Conservation (phyloP, 2,113 vertebrate species). For the Paratilapia polleni region DNA sequence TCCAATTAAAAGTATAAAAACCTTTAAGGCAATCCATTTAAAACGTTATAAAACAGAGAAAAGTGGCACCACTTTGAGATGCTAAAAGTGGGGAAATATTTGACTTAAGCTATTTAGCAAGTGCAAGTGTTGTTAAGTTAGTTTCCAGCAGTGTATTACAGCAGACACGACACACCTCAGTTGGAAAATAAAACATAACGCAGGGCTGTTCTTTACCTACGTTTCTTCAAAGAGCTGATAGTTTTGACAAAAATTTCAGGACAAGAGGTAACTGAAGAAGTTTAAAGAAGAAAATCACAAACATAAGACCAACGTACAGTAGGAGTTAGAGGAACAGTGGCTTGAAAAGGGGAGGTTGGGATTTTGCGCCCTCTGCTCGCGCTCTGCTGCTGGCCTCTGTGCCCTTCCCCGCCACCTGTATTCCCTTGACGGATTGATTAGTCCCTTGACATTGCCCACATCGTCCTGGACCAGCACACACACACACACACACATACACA, state of each 20-base stretch:
- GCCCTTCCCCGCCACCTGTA: slow-evolving; percentile 15
- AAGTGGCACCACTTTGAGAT: not conserved
- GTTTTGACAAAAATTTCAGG: not conserved
- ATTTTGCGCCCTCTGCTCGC: not conserved
- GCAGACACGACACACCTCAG: not conserved
- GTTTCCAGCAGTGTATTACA: not conserved
- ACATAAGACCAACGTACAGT: not conserved
- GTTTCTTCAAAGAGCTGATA: not conserved
- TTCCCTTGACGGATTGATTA: slow-evolving; percentile 40
- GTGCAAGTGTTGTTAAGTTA: too few relatives aligned
- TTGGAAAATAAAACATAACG: not conserved
- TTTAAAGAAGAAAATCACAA: not conserved
- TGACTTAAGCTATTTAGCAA: too few relatives aligned
- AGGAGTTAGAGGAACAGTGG: not conserved
- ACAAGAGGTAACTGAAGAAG: not conserved
- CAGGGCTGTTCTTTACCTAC: not conserved
- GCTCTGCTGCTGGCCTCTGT: not conserved
- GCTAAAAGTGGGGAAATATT: not conserved
- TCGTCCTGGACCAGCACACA: slow-evolving; percentile 17
- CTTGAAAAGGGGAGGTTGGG: not conserved
- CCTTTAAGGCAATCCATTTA: not conserved
- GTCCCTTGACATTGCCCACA: slow-evolving; percentile 37
- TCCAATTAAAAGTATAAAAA: not conserved
- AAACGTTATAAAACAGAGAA: not conserved
- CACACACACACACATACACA: too few relatives aligned